Evolutionary conservation across 2,113 vertebrate species (phyloP).

Genomic region (Chaetodon trifascialis): DNA sequence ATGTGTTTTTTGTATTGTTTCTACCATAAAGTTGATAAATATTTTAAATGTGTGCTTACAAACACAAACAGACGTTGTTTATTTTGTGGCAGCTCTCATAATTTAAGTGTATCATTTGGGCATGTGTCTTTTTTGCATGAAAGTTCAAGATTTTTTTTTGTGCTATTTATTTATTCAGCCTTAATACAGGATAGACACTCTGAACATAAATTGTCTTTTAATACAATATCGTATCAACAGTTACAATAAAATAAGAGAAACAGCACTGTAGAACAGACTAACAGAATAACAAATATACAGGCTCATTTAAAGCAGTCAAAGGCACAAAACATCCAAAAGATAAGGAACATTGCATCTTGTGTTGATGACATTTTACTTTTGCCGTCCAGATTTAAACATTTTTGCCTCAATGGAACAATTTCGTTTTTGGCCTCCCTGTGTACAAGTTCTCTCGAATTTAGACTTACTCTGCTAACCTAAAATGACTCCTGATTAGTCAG

Average conservation of each 20-base stretch:
- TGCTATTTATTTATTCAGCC: not conserved
- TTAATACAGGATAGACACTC: not conserved
- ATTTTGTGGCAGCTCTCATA: not conserved
- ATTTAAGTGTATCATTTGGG: not conserved
- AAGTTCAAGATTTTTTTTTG: not conserved
- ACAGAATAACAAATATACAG: not conserved
- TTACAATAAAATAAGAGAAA: not conserved
- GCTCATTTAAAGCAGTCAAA: not conserved
- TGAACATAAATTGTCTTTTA: not conserved
- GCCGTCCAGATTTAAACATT: not conserved
- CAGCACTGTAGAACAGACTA: not conserved
- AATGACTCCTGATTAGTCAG: not conserved
- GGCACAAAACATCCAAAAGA: not conserved
- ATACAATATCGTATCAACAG: not conserved
- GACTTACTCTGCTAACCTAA: not conserved
- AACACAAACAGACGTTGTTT: slow-evolving; percentile 1
- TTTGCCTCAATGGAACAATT: too few species aligned
- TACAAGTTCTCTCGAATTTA: too few species aligned
- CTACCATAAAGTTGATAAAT: slow-evolving; percentile 79
- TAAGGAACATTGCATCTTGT: not conserved
- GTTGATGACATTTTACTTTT: not conserved
- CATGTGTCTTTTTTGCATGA: not conserved
- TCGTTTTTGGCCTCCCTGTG: not conserved
- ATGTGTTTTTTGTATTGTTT: slow-evolving; percentile 74
- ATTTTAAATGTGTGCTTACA: slow-evolving; percentile 67